Base-by-base conservation (phyloP, 2,888 invertebrate genomes). In the Macrophya alboannulata region DNA sequence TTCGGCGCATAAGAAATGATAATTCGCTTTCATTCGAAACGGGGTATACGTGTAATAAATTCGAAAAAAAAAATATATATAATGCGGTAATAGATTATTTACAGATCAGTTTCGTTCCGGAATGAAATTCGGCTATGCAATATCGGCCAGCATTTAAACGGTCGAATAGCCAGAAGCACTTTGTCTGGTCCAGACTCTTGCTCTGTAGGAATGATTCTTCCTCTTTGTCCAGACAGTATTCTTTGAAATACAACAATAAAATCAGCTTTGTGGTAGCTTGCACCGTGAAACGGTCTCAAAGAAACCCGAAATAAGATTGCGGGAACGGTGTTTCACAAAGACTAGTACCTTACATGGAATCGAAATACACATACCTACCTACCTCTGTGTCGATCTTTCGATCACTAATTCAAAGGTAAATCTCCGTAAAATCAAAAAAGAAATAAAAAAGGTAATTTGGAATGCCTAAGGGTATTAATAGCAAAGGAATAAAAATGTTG, bases 91-190 rank as follows among this genome's bases (percentile, higher is more conserved):
- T 37, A 68, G 37, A 25, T 25, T 62, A 25, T 17, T 12, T 12
- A 15, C 31, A 68, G 37, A 37, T 31, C 6, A 31, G 37, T 68
- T 68, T 5, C 31, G 37, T 17, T 25, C 25, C 71, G 72, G 10
- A n/a, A 74, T 40, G 62, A 81, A 81, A 37, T 72, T 21, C 31
- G 21, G 10, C 48, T n/a, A 40, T 81, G 81, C 81, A 81, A 81
- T 81, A 81, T 81, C 25, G 40, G 51, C 62, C 9, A 62, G 51
- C 12, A 62, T 81, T 81, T 62, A 21, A 62, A 81, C 62, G 81
- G 59, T 81, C 21, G 81, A 62, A 81, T 81, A 59, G 59, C 51
- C 59, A 51, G 12, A 62, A 62, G 62, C 43, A 81, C 59, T 81
- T 81, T 62, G 25, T 77, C 17, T 9, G 51, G 15, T 43, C 10